phyloP scores from a whole-genome alignment of 1,140 invertebrate species.

The Bombus haemorrhoidalis region DNA sequence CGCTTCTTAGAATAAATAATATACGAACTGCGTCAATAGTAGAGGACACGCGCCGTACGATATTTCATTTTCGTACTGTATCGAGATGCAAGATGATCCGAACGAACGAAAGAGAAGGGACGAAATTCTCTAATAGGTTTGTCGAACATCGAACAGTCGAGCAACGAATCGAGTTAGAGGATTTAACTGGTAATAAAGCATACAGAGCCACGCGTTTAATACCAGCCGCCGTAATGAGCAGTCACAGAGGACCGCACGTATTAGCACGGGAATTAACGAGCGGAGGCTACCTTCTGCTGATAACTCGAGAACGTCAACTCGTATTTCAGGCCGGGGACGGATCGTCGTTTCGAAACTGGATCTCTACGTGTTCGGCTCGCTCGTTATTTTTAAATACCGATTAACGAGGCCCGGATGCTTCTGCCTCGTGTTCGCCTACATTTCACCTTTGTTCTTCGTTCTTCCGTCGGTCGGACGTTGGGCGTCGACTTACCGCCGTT shows the following conservation, averaged over 20 bases:
- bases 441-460: not conserved
- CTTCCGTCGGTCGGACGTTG: not conserved
- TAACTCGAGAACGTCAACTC: conserved; percentile 53
- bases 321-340: conserved; percentile 24
- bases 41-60: no score
- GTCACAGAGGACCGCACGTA: not conserved
- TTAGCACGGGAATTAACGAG: conserved; percentile 29
- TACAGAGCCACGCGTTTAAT: conserved; percentile 4
- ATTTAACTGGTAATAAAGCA: conserved; percentile 2
- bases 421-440: not conserved
- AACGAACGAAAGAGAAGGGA: not conserved
- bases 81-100: no score
- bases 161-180: not conserved
- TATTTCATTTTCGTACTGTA: no score
- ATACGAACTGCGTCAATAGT: no score
- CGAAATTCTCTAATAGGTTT: not conserved
- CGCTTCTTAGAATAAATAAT: no score
- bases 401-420: conserved; percentile 49
- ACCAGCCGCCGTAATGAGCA: conserved; percentile 1
- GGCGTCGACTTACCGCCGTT: conserved; percentile 50
- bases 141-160: not conserved
- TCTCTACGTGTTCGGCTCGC: conserved; percentile 31
- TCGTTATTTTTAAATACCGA: conserved; percentile 67
- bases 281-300: not conserved
- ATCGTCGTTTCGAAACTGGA: conserved; percentile 49